Conservation (phyloP, 2,113 vertebrate genomes). For the Mustela nigripes region DNA sequence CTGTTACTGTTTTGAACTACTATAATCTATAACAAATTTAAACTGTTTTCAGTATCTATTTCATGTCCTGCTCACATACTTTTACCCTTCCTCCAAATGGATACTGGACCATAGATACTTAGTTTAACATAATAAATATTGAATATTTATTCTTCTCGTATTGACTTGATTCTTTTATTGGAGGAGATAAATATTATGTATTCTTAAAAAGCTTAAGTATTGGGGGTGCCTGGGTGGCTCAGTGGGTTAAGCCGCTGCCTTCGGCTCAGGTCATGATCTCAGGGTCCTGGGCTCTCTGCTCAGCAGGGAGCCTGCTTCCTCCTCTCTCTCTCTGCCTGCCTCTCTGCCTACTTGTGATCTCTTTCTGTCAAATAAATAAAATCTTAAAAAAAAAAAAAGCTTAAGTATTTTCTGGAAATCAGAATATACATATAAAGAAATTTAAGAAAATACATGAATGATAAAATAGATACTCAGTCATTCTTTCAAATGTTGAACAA, state of each 20-base stretch:
- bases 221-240: neutral
- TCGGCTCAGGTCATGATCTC: too few species aligned
- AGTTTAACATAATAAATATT: neutral
- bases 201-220: neutral
- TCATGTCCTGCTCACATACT: neutral
- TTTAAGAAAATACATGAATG: neutral
- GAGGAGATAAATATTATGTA: neutral
- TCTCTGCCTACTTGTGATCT: too few species aligned
- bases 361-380: too few species aligned
- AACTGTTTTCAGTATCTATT: neutral
- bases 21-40: neutral
- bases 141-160: neutral
- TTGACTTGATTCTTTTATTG: neutral
- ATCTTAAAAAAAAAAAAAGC: neutral
- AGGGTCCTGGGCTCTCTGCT: too few species aligned
- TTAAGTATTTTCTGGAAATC: neutral
- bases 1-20: neutral
- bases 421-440: neutral
- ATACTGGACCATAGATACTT: neutral
- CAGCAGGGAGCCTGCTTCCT: too few species aligned
- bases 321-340: too few species aligned
- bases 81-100: neutral
- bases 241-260: too few species aligned
- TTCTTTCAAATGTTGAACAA: neutral
- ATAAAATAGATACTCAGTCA: neutral